Percentiles rank a stretch among this genome's conserved stretches.
Conservation (phyloP, 2,797 vertebrate species). For the Sebastes aleutianus region DNA sequence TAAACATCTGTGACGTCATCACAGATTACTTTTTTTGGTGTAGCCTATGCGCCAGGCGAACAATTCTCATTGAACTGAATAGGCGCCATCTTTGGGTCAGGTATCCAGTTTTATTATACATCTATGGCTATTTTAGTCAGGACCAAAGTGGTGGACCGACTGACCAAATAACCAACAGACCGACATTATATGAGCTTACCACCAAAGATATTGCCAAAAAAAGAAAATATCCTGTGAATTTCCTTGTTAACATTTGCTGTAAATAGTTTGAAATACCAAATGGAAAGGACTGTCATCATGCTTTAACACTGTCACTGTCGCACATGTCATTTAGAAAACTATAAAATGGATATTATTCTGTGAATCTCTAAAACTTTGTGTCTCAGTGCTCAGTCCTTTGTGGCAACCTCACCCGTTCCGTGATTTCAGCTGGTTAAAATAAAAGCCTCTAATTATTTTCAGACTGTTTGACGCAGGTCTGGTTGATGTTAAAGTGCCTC, state of each 20-base stretch:
- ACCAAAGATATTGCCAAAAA: not conserved
- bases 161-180: not conserved
- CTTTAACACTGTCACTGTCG: not conserved
- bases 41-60: accelerated
- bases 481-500: conserved; percentile 28
- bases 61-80: too few species aligned
- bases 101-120: too few species aligned
- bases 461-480: conserved; percentile 40
- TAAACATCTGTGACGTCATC: too few species aligned
- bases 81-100: too few species aligned
- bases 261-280: not conserved
- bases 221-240: not conserved
- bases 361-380: not conserved
- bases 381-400: not conserved
- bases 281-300: not conserved
- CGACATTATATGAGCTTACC: not conserved
- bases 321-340: not conserved
- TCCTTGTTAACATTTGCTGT: not conserved
- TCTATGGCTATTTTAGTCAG: too few species aligned
- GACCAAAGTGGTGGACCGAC: too few species aligned
- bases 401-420: conserved; percentile 10
- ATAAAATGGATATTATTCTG: not conserved
- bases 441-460: conserved; percentile 50
- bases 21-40: too few species aligned
- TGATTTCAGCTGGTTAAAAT: conserved; percentile 42